Conservation (phyloP, 2,797 vertebrate species). For the Eulemur mongoz region DNA sequence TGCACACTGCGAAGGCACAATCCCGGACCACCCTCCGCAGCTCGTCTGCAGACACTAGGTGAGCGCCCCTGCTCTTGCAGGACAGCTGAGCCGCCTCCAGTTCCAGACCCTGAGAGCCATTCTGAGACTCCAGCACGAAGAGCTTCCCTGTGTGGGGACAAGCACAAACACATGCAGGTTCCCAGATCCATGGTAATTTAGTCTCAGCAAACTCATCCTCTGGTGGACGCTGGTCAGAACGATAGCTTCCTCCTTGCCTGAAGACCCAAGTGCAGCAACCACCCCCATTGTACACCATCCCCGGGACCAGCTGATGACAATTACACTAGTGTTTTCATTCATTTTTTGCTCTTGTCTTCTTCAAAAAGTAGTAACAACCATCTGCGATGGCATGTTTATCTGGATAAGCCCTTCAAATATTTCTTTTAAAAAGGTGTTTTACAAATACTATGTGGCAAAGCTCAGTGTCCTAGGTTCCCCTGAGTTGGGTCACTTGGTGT, state of each 20-base stretch:
- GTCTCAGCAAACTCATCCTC: background rate
- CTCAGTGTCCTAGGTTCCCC: background rate
- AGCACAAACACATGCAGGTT: background rate
- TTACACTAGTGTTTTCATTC: background rate
- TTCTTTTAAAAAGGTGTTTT: background rate
- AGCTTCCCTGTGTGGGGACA: conserved; percentile 89
- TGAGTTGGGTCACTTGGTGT: background rate
- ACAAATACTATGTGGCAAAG: background rate
- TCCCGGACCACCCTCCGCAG: conserved; percentile 90
- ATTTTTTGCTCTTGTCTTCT: background rate
- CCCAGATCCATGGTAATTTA: background rate
- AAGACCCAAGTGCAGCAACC: background rate
- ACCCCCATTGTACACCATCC: fast-evolving
- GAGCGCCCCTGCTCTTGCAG: conserved; percentile 86
- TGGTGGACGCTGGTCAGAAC: background rate
- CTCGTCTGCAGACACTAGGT: conserved; percentile 90
- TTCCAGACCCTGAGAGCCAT: conserved; percentile 85
- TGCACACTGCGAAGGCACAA: conserved; percentile 90
- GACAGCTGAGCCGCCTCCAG: conserved; percentile 86
- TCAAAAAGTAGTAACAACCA: background rate
- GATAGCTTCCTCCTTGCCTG: background rate
- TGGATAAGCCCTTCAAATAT: background rate
- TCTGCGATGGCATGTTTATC: background rate
- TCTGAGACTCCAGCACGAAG: conserved; percentile 90
- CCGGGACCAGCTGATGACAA: background rate